phyloP scores from a whole-genome alignment of 2,888 invertebrate species.

The Syrista parreyssii region DNA sequence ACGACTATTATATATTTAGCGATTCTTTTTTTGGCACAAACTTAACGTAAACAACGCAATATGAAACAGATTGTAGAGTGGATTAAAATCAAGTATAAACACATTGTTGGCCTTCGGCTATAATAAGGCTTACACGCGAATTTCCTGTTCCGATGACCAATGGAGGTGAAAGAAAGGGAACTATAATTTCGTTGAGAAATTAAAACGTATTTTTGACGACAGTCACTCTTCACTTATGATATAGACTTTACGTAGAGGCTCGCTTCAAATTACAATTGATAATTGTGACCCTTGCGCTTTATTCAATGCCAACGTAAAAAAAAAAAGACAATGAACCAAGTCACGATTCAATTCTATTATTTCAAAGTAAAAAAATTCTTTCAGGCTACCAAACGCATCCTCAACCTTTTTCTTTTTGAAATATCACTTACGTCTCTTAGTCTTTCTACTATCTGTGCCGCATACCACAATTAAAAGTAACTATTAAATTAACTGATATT shows the following conservation, averaged over 20 bases:
- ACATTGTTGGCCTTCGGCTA: not conserved
- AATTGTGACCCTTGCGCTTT: not conserved
- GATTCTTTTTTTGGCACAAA: constrained; percentile 31
- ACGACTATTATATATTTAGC: not conserved
- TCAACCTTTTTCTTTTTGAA: not conserved
- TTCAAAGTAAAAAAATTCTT: not conserved
- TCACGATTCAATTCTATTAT: not conserved
- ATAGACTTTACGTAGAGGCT: not conserved
- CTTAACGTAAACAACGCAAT: constrained; percentile 29
- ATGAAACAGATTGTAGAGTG: constrained; percentile 27
- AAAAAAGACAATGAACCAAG: not conserved
- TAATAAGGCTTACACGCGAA: not conserved
- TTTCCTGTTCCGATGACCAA: not conserved
- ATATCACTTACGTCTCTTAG: not conserved
- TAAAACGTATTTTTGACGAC: not conserved
- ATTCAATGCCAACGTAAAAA: not conserved
- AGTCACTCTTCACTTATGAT: not conserved
- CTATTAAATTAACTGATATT: not conserved
- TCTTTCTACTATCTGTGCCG: not conserved
- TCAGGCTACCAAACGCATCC: not conserved
- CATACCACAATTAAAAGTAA: not conserved
- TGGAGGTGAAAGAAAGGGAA: not conserved
- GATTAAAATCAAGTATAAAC: constrained; percentile 23
- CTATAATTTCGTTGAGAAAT: not conserved
- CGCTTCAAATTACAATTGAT: not conserved